These are phyloP conservation scores for Apantesis nais DNA, from an alignment of 2,888 invertebrate species.

Conservation along the genomic window DNA sequence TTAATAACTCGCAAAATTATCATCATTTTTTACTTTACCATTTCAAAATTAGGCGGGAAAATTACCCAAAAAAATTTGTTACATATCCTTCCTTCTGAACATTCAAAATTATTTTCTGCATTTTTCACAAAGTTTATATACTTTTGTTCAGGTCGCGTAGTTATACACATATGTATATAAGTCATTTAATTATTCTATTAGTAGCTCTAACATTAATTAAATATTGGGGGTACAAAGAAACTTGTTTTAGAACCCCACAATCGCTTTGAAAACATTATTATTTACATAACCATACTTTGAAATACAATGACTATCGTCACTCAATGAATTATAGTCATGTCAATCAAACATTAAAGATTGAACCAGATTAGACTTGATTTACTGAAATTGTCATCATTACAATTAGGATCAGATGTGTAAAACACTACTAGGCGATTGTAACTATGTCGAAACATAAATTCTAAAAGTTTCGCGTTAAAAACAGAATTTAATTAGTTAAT, in stretches of 20 bases:
- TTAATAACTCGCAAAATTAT: not conserved
- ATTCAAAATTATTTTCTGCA: constrained; percentile 12
- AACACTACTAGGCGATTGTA: not conserved
- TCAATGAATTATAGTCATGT: not conserved
- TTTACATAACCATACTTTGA: constrained; percentile 30
- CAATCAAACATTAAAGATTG: not conserved
- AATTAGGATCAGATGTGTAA: not conserved
- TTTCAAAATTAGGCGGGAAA: constrained; percentile 2
- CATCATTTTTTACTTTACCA: not conserved
- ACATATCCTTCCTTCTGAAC: constrained; percentile 14
- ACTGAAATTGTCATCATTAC: not conserved
- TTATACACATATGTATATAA: constrained; percentile 41
- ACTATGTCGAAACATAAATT: not conserved
- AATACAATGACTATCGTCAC: constrained; percentile 9
- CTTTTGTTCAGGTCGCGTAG: constrained; percentile 55
- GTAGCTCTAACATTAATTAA: constrained; percentile 43
- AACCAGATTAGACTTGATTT: not conserved
- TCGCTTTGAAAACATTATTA: constrained; percentile 27
- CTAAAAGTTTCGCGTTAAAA: too few species aligned
- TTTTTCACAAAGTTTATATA: constrained; percentile 28
- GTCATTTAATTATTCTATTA: constrained; percentile 41
- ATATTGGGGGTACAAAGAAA: constrained; percentile 31
- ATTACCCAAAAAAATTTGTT: not conserved
- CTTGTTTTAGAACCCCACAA: constrained; percentile 20
- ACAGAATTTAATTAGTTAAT: too few species aligned